Base-by-base conservation (phyloP, 2,888 invertebrate genomes). In the Phengaris alcon region DNA sequence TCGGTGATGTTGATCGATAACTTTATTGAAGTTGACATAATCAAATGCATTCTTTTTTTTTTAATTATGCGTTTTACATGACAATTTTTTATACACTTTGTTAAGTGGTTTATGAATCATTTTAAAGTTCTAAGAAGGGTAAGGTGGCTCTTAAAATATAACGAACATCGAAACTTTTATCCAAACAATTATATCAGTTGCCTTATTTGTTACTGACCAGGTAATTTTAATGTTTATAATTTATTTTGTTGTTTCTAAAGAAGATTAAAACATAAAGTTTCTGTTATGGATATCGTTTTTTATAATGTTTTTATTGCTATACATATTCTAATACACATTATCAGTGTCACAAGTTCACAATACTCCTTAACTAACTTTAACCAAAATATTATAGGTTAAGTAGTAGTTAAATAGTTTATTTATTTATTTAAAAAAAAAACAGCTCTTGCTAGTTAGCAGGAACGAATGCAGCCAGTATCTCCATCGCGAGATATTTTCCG, bases 401-500 rank as follows among this genome's bases (percentile, higher is more conserved):
- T 35, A 35, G 35, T 35, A 35, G 35, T 3, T 35, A 35, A 35
- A 35, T 3, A 35, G 35, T 35, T 35, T 35, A 4, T 35, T 35
- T 35, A 35, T 35, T 35, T 3, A 35, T 35, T 22, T 22, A 35
- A 35, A 35, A 51, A 51, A 9, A 51, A 51, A 51, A 51, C 22
- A 22, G 22, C 9, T 7, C 54, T 54, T 12, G 54, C 12, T 54
- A 54, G 10, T 8, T 54, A 54, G 59, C 59, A 22, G 22, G 15
- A 59, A 68, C 52, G 8, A 74, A 68, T 74, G 44, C 13, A 68
- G n/a, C 13, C 35, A 35, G 76, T 79, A 80, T 78, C 81, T 78
- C 77, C 77, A 77, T 79, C 77, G 77, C 78, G 78, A 81, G 72
- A 72, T 54, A 52, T 82, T 83, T 83, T 82, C 81, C 81, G 83